Percentiles rank a stretch among this genome's conserved stretches.
Evolutionary conservation across 1,140 invertebrate genomes (phyloP).

Genomic region (Halyomorpha halys): DNA sequence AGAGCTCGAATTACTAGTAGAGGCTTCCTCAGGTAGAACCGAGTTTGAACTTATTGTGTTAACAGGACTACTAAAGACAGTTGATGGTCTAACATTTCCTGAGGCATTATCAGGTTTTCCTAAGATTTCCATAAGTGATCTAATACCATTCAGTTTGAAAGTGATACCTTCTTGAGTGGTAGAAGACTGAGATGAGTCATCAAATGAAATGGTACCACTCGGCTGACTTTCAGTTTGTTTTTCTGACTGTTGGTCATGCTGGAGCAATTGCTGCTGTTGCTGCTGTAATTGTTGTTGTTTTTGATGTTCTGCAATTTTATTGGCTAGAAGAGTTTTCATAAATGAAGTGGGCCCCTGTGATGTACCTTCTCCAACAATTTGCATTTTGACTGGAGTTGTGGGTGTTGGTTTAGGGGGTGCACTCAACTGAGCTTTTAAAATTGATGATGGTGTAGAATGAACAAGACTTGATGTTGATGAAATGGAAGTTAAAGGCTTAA

Average conservation of each 20-base stretch:
- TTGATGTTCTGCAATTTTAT: constrained; percentile 50
- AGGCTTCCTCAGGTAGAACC: not conserved
- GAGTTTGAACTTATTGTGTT: not conserved
- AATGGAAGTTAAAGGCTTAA: constrained; percentile 34
- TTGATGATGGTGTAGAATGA: constrained; percentile 48
- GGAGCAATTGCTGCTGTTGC: not conserved
- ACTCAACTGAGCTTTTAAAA: constrained; percentile 64
- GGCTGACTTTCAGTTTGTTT: not conserved
- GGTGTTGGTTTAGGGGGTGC: constrained; percentile 50
- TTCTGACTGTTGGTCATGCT: not conserved
- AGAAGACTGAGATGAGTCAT: constrained; percentile 1
- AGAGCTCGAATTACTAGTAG: constrained; percentile 4
- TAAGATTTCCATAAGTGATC: constrained; percentile 2
- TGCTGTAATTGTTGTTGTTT: constrained; percentile 9
- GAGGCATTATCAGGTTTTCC: not conserved
- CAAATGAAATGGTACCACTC: not conserved
- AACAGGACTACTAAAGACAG: not conserved
- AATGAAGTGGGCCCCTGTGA: constrained; percentile 48
- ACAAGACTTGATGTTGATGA: constrained; percentile 27
- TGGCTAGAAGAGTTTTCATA: constrained; percentile 76
- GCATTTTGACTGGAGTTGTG: constrained; percentile 27
- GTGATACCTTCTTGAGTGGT: constrained; percentile 8
- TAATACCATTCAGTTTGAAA: constrained; percentile 8
- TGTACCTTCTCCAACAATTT: constrained; percentile 34
- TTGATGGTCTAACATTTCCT: not conserved